Base-by-base conservation (phyloP, 1,140 invertebrate species). In the Drosophila tropicalis region DNA sequence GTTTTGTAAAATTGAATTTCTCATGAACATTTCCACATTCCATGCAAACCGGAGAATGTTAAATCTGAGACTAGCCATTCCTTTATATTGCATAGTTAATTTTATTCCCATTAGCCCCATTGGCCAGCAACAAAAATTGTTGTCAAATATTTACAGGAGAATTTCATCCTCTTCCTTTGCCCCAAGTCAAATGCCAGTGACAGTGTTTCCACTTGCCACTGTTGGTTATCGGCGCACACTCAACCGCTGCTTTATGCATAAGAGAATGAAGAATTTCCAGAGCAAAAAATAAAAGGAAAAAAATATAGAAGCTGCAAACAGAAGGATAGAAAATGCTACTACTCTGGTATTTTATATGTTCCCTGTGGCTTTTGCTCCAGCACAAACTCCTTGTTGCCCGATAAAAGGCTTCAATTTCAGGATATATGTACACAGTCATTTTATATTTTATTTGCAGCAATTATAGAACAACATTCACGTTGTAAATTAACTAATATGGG, bases 61-160 rank as follows among this genome's bases (percentile, higher is more conserved):
- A 34, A 22, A 34, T 15, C 15, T 10, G 36, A 51, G 19, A 9
- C 44, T 47, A 19, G 7, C 44, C 1, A 32, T 72, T 19, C 44
- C 61, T 41, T 29, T 47, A 22, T 34, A 40, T 67, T 58, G 44
- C 62, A 69, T 80, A 80, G 70, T 66, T 80, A 84, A 84, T 36
- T 76, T 70, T 67, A 7, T 40, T 0, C 44, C 51, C 61, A 78
- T 77, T 67, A 73, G 56, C 70, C 51, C 70, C 51, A 55, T 32
- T 22, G n/a, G 29, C 61, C 74, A 72, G 63, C 63, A 56, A 12
- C 32, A 39, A 71, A 76, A 63, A 76, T 76, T 69, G 44, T 72
- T 34, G 15, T 17, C 56, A 58, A 58, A 58, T 36, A 58, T 57
- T 17, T 17, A n/a, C 29, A 57, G n/a, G 2, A 17, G 15, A 34